Evolutionary conservation across 1,140 invertebrate genomes (phyloP), one percentile per base, ranked within the genome.

Genomic region (Heliconius himera): DNA sequence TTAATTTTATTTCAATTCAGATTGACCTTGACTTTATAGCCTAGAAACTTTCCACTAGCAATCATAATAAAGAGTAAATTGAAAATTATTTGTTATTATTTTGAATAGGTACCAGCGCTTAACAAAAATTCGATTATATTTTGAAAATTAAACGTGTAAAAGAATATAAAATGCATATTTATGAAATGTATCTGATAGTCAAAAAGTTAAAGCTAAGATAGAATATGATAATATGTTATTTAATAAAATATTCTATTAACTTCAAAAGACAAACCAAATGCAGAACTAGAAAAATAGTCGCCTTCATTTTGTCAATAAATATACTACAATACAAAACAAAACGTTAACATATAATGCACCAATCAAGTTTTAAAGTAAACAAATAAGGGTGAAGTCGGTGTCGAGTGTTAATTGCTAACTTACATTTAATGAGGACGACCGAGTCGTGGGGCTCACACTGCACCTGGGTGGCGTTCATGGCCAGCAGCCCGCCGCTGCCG

Each of bases 391-490:
- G 29, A 38, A 66, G 75, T 72, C n/a, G 29, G 41, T 70, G 22
- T 77, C 18, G 70, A 46, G 60, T 79, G 38, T 79, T 73, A 76
- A 80, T 46, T 74, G 51, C 56, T 77, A 54, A 92, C 92, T 93
- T 89, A 94, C 93, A 94, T 91, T 93, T 93, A 82, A 93, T 94
- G 89, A 94, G 93, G 76, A 94, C 93, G 83, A 94, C 92, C 75
- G 92, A 92, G 88, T 94, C 92, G 89, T 93, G 93, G 87, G 92
- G 91, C 89, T 94, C 93, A 84, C 92, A 93, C 84, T 93, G 92
- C 86, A 94, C 93, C 90, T 93, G 93, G 91, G 93, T 94, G 93
- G 93, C 92, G 91, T 94, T 93, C 93, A 94, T 93, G 90, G 93
- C 88, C 88, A 94, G 91, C 93, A 94, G 91, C 86, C 90, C 90